Evolutionary conservation across 1,140 invertebrate genomes (phyloP).

Genomic region (Berghia stephanieae): DNA sequence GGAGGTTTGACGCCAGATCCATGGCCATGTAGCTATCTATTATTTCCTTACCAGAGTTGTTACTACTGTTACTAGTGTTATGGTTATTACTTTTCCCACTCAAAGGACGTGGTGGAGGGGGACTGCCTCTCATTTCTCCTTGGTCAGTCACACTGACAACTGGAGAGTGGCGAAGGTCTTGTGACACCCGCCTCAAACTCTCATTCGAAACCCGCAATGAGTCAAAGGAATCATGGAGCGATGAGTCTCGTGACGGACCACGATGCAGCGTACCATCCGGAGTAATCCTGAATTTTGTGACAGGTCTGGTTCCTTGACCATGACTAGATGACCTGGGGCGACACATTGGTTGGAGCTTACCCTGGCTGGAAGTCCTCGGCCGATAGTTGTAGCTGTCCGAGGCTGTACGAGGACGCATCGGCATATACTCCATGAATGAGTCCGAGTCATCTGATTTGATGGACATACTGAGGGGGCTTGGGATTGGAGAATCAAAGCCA

Average conservation of each 20-base stretch:
- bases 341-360: conserved; percentile 43
- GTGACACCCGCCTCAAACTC: conserved; percentile 45
- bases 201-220: conserved; percentile 52
- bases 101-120: conserved; percentile 37
- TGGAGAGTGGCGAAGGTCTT: conserved; percentile 41
- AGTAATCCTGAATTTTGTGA: conserved; percentile 33
- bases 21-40: conserved; percentile 52
- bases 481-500: conserved; percentile 32
- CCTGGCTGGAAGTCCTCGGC: conserved; percentile 58
- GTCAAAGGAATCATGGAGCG: conserved; percentile 45
- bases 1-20: conserved; percentile 47
- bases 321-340: conserved; percentile 62
- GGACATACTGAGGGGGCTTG: conserved; percentile 50
- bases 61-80: too few species aligned
- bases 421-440: conserved; percentile 60
- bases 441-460: conserved; percentile 58
- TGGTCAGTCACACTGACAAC: conserved; percentile 20
- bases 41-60: conserved; percentile 25
- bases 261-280: conserved; percentile 46
- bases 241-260: conserved; percentile 49
- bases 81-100: background rate
- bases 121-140: conserved; percentile 38
- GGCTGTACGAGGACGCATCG: conserved; percentile 57
- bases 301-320: conserved; percentile 50
- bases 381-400: conserved; percentile 61